phyloP scores from a whole-genome alignment of 2,797 vertebrate genomes.

The Sebastes variabilis region DNA sequence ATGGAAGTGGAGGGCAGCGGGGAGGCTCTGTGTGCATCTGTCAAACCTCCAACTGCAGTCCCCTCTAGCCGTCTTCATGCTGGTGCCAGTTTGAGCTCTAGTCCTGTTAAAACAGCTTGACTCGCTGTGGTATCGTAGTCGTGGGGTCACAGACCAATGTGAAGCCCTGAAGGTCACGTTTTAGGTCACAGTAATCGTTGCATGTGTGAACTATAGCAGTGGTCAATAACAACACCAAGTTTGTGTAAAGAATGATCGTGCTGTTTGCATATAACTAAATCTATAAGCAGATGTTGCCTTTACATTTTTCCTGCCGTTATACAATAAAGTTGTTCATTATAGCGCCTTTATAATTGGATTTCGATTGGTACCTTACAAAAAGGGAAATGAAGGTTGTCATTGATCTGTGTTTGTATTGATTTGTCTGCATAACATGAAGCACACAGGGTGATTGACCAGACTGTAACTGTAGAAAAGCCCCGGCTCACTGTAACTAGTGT shows the following conservation, averaged over 20 bases:
- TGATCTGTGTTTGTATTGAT: conserved; percentile 75
- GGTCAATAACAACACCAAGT: neutral
- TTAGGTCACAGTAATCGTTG: conserved; percentile 9
- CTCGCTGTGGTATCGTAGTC: neutral
- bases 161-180: conserved; percentile 11
- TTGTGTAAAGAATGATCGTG: neutral
- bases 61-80: neutral
- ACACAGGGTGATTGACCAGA: conserved; percentile 58
- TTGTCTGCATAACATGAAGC: conserved; percentile 73
- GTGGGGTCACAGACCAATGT: neutral
- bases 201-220: neutral
- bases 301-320: conserved; percentile 20
- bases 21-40: conserved; percentile 18
- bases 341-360: conserved; percentile 78
- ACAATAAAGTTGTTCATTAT: conserved; percentile 38
- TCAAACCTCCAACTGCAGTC: conserved; percentile 11
- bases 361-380: conserved; percentile 75
- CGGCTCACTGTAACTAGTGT: neutral
- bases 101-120: neutral
- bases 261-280: neutral
- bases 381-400: conserved; percentile 77
- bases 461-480: conserved; percentile 35
- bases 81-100: neutral
- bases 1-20: conserved; percentile 79
- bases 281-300: neutral